These are phyloP conservation scores for Lepeophtheirus nordmannii DNA, from an alignment of 2,888 invertebrate species.

Conservation along the genomic window DNA sequence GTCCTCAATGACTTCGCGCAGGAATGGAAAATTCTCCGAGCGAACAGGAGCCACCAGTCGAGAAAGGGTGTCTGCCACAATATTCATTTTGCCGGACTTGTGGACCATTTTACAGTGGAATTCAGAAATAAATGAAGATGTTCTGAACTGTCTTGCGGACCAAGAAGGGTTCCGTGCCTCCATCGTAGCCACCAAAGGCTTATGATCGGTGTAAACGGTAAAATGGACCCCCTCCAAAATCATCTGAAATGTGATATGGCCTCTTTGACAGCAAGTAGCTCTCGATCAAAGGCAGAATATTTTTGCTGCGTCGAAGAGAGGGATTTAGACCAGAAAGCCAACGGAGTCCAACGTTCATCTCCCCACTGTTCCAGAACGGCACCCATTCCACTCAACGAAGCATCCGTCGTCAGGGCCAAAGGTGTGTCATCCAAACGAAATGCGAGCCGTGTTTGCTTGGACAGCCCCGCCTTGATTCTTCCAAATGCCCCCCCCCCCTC, in stretches of 20 bases:
- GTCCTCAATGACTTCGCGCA: too few relatives aligned
- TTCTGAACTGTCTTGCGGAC: too few relatives aligned
- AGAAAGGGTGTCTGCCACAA: too few relatives aligned
- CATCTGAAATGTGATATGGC: not conserved
- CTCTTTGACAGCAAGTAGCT: not conserved
- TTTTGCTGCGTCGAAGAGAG: not conserved
- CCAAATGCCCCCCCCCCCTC: too few relatives aligned
- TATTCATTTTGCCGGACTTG: too few relatives aligned
- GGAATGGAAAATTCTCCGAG: too few relatives aligned
- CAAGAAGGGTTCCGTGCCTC: not conserved
- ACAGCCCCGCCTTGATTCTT: too few relatives aligned
- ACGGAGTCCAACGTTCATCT: not conserved
- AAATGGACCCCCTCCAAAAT: not conserved
- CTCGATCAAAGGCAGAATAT: constrained; percentile 4
- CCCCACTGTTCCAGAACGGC: not conserved
- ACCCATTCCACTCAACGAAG: not conserved
- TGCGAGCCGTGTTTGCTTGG: not conserved
- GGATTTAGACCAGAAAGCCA: not conserved
- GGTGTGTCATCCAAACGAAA: not conserved
- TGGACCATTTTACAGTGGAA: too few relatives aligned
- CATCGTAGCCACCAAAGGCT: not conserved
- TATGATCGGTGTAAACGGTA: constrained; percentile 2
- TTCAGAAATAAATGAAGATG: too few relatives aligned
- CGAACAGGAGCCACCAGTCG: too few relatives aligned
- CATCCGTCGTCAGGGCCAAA: not conserved